These are phyloP conservation scores for Villa cingulata DNA, from an alignment of 2,888 invertebrate species.

Conservation along the genomic window DNA sequence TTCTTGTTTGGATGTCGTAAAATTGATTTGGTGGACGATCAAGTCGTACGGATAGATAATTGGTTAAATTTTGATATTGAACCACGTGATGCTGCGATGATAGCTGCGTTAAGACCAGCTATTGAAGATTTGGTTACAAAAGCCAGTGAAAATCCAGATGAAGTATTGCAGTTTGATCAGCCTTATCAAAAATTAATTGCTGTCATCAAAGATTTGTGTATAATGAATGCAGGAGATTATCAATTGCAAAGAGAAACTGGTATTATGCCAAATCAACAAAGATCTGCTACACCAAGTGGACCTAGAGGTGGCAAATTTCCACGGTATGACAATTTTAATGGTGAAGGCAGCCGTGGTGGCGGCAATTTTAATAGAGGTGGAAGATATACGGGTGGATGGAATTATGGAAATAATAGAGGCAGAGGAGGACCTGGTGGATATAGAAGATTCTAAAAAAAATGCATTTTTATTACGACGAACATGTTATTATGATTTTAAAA, in stretches of 20 bases:
- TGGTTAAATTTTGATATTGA: conserved; percentile 89
- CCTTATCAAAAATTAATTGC: conserved; percentile 42
- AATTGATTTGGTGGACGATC: conserved; percentile 43
- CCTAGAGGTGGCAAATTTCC: conserved; percentile 14
- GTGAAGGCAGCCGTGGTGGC: conserved; percentile 19
- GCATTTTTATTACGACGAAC: too few relatives aligned
- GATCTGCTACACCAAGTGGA: conserved; percentile 20
- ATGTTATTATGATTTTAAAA: too few relatives aligned
- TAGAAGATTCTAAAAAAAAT: too few relatives aligned
- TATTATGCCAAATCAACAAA: conserved; percentile 25
- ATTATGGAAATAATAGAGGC: conserved; percentile 2
- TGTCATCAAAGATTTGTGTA: conserved; percentile 60
- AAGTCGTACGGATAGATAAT: conserved; percentile 71
- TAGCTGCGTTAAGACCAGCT: conserved; percentile 78
- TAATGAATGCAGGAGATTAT: conserved; percentile 61
- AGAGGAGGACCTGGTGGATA: conserved; percentile 1
- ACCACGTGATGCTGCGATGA: conserved; percentile 59
- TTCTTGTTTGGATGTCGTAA: conserved; percentile 85
- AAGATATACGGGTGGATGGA: conserved; percentile 7
- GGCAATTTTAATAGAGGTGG: conserved; percentile 17
- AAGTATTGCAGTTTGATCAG: conserved; percentile 42
- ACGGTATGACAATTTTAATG: conserved; percentile 3
- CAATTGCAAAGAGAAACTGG: conserved; percentile 45
- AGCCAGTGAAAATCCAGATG: conserved; percentile 67
- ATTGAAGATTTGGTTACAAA: conserved; percentile 72